Percentiles rank a stretch among this genome's conserved stretches.
phyloP scores from a whole-genome alignment of 2,797 vertebrate species.

The Artibeus jamaicensis region DNA sequence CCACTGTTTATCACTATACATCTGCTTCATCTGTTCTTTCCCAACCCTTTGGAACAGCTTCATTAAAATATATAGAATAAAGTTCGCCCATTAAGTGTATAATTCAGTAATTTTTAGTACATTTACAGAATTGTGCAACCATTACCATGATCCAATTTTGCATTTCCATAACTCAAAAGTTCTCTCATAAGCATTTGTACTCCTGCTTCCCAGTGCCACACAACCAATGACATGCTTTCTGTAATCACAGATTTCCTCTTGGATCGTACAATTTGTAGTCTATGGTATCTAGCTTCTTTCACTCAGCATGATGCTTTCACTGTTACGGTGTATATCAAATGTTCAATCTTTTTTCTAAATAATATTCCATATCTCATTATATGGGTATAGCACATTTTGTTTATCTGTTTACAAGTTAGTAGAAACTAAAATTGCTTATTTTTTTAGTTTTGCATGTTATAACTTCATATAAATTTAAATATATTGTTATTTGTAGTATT shows the following conservation, averaged over 20 bases:
- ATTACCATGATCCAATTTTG: not conserved
- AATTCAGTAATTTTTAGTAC: not conserved
- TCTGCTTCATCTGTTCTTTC: not conserved
- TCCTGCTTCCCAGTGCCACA: not conserved
- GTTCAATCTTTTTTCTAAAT: not conserved
- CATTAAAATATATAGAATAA: not conserved
- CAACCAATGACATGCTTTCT: not conserved
- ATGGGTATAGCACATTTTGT: not conserved
- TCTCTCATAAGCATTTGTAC: not conserved
- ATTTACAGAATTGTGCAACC: not conserved
- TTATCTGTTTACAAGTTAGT: not conserved
- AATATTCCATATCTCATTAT: not conserved
- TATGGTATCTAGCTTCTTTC: not conserved
- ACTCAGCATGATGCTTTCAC: not conserved
- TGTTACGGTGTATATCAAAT: not conserved
- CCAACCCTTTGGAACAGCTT: not conserved
- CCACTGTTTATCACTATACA: not conserved
- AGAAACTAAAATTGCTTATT: not conserved
- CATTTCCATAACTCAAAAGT: not conserved
- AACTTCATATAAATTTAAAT: slow-evolving; percentile 22
- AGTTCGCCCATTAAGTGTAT: not conserved
- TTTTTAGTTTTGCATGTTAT: not conserved
- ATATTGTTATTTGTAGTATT: not conserved
- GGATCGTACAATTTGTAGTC: not conserved
- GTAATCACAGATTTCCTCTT: not conserved